These are phyloP conservation scores for Bugulina stolonifera DNA, from an alignment of 2,888 invertebrate species.

Conservation along the genomic window DNA sequence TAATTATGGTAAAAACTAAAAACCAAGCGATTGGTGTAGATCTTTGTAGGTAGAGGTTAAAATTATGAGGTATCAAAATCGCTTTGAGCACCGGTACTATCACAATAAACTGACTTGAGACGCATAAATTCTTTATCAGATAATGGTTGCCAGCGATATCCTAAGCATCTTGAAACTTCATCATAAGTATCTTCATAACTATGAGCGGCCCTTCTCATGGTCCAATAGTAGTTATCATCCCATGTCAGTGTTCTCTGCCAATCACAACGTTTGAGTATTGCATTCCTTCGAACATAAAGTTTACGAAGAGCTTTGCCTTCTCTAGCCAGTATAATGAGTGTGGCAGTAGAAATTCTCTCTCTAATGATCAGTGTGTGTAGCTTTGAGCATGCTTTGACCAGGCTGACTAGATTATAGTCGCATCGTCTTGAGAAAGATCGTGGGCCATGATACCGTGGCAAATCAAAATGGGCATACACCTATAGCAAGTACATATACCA, in stretches of 20 bases:
- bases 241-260: slow-evolving; percentile 66
- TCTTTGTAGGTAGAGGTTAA: no score
- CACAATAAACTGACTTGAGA: not conserved
- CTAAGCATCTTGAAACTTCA: slow-evolving; percentile 66
- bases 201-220: slow-evolving; percentile 62
- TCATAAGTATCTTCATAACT: slow-evolving; percentile 63
- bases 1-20: no score
- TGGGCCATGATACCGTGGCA: slow-evolving; percentile 62
- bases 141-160: slow-evolving; percentile 61
- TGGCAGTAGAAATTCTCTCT: slow-evolving; percentile 72
- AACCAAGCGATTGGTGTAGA: no score
- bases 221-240: slow-evolving; percentile 63
- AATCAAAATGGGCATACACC: slow-evolving; percentile 64
- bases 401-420: slow-evolving; percentile 64
- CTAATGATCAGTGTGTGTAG: slow-evolving; percentile 66
- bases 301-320: slow-evolving; percentile 62
- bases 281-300: slow-evolving; percentile 66
- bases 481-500: no score
- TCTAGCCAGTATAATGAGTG: slow-evolving; percentile 65
- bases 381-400: slow-evolving; percentile 64
- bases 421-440: slow-evolving; percentile 66
- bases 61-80: slow-evolving; percentile 13
- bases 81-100: not conserved
- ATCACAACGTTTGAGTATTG: slow-evolving; percentile 61
- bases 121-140: slow-evolving; percentile 47